These are phyloP conservation scores for Petrocephalus zakoni DNA, from an alignment of 2,113 vertebrate species.

Conservation along the genomic window DNA sequence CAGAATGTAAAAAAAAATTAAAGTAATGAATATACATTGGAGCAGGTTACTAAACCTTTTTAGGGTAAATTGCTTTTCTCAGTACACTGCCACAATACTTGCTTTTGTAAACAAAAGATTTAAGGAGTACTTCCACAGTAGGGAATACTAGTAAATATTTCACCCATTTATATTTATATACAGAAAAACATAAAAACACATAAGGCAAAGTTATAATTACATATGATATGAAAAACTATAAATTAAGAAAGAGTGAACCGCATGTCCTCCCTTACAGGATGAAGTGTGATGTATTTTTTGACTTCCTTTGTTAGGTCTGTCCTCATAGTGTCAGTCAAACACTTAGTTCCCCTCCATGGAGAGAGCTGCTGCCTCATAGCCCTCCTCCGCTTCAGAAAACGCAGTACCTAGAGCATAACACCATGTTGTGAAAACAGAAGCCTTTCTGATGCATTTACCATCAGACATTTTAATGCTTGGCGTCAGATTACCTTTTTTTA, in stretches of 20 bases:
- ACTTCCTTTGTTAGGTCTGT: conserved; percentile 71
- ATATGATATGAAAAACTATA: not conserved
- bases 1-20: not conserved
- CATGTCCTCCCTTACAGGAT: conserved; percentile 60
- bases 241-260: not conserved
- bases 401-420: conserved; percentile 59
- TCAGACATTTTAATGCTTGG: not conserved
- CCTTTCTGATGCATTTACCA: not conserved
- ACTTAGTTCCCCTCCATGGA: conserved; percentile 64
- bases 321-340: conserved; percentile 70
- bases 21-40: not conserved
- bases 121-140: not conserved
- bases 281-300: conserved; percentile 68
- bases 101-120: not conserved
- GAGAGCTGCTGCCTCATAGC: conserved; percentile 47
- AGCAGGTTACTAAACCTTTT: not conserved
- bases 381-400: conserved; percentile 64
- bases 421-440: not conserved
- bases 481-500: not conserved
- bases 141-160: not conserved
- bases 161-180: not conserved
- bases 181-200: not conserved
- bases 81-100: not conserved
- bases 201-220: not conserved
- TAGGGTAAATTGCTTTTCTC: not conserved